Evolutionary conservation across 2,797 vertebrate species (phyloP), one percentile per base, ranked within the genome.

Genomic region (Melanotaenia nigrans): DNA sequence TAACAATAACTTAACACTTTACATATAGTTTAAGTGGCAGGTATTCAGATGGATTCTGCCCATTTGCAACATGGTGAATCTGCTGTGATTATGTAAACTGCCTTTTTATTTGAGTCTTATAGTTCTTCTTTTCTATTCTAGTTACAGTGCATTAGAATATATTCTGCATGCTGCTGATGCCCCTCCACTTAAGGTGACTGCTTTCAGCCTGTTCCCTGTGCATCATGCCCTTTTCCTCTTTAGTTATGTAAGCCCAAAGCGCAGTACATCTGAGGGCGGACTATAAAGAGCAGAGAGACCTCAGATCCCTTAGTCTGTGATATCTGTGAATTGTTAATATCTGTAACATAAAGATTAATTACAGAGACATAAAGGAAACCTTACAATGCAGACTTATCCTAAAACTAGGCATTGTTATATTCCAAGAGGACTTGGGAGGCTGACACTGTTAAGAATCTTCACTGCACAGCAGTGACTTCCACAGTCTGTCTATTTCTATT

Each of bases 181-280:
- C 53, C 67, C 77, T 77, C 53, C 58, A 72, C 77, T 65, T 38
- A 61, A 82, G 33, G 71, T 68, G 53, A 67, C 65, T 59, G 67
- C 69, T 78, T 82, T 85, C 71, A 74, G 84, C 74, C 73, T 73
- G 66, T 67, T 80, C 60, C 55, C 61, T 24, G 67, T 63, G 61
- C 25, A 62, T 61, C 9, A 8, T 81, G 84, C 67, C 80, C 83
- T 79, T 87, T 77, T 73, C 53, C 61, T 68, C 77, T 53, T 38
- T 11, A 24, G 69, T 90, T 89, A 90, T 58, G 69, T 88, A 90
- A 93, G 83, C 63, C 63, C 28, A 16, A 2, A 84, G 84, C 78
- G 11, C 56, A 68, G 60, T 1, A 65, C 36, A 77, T 74, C 73
- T 63, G 65, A 75, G 81, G 74, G 67, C 5, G 64, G 60, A 60